Percentiles rank a stretch among this genome's conserved stretches.
These are phyloP conservation scores for Toxostoma redivivum DNA, from an alignment of 2,113 vertebrate species.

Conservation along the genomic window DNA sequence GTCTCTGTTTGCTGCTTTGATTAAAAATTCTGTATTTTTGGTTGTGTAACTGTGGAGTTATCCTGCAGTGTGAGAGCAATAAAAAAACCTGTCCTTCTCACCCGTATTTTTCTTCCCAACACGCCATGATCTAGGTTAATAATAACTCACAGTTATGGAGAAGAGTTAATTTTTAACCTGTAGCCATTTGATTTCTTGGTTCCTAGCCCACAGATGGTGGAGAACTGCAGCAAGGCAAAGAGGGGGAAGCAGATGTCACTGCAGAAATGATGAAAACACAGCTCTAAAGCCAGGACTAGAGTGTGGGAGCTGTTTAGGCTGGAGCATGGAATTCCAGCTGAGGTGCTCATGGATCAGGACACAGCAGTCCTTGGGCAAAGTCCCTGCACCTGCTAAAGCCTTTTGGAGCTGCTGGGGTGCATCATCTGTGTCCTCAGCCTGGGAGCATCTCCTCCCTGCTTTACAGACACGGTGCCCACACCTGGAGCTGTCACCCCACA, in stretches of 20 bases:
- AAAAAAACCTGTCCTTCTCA: not conserved
- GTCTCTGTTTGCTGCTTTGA: not conserved
- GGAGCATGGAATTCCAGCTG: not conserved
- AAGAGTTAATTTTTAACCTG: not conserved
- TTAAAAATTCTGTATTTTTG: not conserved
- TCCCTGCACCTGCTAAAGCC: not conserved
- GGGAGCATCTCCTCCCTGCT: constrained; percentile 58
- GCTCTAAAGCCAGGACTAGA: not conserved
- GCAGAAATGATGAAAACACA: not conserved
- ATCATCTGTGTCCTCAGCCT: constrained; percentile 31
- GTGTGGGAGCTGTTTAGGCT: not conserved
- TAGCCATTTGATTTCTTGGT: not conserved
- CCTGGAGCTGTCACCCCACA: constrained; percentile 62
- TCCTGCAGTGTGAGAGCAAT: not conserved
- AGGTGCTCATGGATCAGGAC: not conserved
- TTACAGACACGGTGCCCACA: constrained; percentile 60
- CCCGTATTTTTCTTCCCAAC: not conserved
- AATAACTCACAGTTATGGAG: not conserved
- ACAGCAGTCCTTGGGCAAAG: not conserved
- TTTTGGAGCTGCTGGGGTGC: constrained; percentile 70
- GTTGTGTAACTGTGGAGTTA: not conserved
- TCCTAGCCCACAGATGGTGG: not conserved
- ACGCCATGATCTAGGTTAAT: not conserved
- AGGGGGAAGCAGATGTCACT: fast-evolving
- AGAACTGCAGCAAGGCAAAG: not conserved